Evolutionary conservation across 1,140 invertebrate species (phyloP).

Genomic region (Lineus longissimus): DNA sequence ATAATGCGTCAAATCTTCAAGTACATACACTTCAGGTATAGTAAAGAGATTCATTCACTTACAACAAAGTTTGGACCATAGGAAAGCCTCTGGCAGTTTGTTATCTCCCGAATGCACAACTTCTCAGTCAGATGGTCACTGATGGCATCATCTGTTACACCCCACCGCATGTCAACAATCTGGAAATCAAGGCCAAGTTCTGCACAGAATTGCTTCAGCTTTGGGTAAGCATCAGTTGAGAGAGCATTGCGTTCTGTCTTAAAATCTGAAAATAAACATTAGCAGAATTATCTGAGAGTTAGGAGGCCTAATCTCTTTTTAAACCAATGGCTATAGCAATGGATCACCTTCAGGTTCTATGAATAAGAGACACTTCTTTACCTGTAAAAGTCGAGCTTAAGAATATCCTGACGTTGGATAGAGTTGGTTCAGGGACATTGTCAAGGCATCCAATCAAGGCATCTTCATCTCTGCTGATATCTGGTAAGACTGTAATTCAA

Average conservation of each 20-base stretch:
- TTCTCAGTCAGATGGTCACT: constrained; percentile 42
- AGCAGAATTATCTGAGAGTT: too few relatives aligned
- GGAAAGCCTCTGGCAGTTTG: constrained; percentile 46
- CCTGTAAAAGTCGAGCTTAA: constrained; percentile 46
- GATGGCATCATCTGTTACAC: constrained; percentile 40
- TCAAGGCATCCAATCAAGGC: constrained; percentile 31
- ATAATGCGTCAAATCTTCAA: too few relatives aligned
- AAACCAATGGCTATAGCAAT: background rate
- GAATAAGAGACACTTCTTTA: constrained; percentile 9
- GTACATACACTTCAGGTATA: background rate
- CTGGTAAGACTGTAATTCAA: constrained; percentile 6
- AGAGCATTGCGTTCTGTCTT: constrained; percentile 39
- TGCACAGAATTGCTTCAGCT: constrained; percentile 34
- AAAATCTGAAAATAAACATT: constrained; percentile 33
- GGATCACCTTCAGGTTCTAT: background rate
- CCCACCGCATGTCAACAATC: constrained; percentile 51
- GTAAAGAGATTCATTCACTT: constrained; percentile 10
- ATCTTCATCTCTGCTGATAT: constrained; percentile 13
- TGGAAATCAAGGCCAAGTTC: constrained; percentile 41
- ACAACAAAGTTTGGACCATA: constrained; percentile 52
- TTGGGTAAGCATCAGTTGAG: constrained; percentile 31
- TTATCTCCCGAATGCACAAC: constrained; percentile 43
- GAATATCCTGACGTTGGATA: constrained; percentile 39
- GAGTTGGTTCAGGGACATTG: constrained; percentile 32
- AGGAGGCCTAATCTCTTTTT: background rate